phyloP scores from a whole-genome alignment of 1,140 invertebrate species.

The Drosophila albomicans region DNA sequence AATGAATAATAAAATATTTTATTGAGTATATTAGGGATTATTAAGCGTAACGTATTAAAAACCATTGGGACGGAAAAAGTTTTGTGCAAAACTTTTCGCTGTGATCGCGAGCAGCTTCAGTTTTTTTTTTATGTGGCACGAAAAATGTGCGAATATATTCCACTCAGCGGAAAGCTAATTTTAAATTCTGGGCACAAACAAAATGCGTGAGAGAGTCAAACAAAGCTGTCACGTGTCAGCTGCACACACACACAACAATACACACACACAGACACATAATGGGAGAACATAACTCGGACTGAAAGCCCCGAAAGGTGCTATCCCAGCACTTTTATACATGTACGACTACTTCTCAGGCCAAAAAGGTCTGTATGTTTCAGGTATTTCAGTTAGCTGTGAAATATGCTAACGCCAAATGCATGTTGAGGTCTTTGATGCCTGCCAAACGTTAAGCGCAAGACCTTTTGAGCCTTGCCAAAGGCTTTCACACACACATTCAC shows the following conservation, averaged over 20 bases:
- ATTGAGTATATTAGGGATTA: constrained; percentile 37
- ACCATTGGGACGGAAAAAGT: constrained; percentile 34
- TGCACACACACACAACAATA: constrained; percentile 5
- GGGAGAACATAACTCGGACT: constrained; percentile 7
- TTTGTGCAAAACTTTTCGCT: constrained; percentile 21
- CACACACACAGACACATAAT: neutral
- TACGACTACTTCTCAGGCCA: neutral
- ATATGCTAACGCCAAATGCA: constrained; percentile 32
- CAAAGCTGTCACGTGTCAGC: constrained; percentile 53
- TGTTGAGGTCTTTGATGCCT: constrained; percentile 27
- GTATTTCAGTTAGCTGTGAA: constrained; percentile 21
- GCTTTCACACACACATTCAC: constrained; percentile 9
- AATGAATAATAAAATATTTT: constrained; percentile 74
- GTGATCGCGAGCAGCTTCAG: constrained; percentile 11
- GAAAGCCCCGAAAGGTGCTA: constrained; percentile 14
- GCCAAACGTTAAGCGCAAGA: constrained; percentile 23
- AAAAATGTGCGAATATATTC: constrained; percentile 29
- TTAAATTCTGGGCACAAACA: constrained; percentile 49
- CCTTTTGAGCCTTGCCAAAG: constrained; percentile 22
- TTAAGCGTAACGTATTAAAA: constrained; percentile 40
- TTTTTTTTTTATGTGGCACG: constrained; percentile 34
- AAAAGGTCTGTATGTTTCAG: constrained; percentile 13
- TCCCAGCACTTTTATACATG: constrained; percentile 5
- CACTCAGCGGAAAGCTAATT: constrained; percentile 37
- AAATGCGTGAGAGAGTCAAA: constrained; percentile 37